phyloP scores from a whole-genome alignment of 2,888 invertebrate genomes.

The Morpho deidamia region DNA sequence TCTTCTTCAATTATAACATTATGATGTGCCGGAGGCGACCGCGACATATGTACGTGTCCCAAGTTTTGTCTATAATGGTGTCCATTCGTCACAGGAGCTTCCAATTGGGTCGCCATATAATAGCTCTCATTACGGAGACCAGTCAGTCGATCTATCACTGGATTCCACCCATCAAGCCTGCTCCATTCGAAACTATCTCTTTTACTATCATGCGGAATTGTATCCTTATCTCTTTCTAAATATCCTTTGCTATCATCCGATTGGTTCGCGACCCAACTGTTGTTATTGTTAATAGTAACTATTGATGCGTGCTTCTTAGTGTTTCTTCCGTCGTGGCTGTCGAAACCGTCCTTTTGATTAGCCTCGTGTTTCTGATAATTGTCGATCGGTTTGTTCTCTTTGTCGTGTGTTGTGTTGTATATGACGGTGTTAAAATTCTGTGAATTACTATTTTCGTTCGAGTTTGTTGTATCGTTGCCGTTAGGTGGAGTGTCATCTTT shows the following conservation, averaged over 20 bases:
- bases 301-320: constrained; percentile 70
- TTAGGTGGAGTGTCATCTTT: constrained; percentile 75
- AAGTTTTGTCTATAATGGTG: constrained; percentile 57
- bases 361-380: constrained; percentile 41
- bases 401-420: constrained; percentile 60
- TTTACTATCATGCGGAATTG: constrained; percentile 66
- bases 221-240: constrained; percentile 67
- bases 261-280: constrained; percentile 71
- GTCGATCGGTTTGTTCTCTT: constrained; percentile 55
- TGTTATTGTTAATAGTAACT: constrained; percentile 71
- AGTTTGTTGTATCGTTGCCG: constrained; percentile 66
- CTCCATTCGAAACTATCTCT: constrained; percentile 79
- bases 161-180: constrained; percentile 86
- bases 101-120: constrained; percentile 87
- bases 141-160: constrained; percentile 92
- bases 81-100: constrained; percentile 74
- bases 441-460: constrained; percentile 57
- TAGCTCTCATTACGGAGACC: constrained; percentile 94
- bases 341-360: constrained; percentile 45
- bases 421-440: constrained; percentile 71
- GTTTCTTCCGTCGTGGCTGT: constrained; percentile 46
- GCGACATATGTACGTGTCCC: constrained; percentile 63
- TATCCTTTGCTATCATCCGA: constrained; percentile 73
- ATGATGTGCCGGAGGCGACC: constrained; percentile 71
- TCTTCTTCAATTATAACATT: constrained; percentile 83